These are phyloP conservation scores for Lycorma delicatula DNA, from an alignment of 1,140 invertebrate species.

Conservation along the genomic window DNA sequence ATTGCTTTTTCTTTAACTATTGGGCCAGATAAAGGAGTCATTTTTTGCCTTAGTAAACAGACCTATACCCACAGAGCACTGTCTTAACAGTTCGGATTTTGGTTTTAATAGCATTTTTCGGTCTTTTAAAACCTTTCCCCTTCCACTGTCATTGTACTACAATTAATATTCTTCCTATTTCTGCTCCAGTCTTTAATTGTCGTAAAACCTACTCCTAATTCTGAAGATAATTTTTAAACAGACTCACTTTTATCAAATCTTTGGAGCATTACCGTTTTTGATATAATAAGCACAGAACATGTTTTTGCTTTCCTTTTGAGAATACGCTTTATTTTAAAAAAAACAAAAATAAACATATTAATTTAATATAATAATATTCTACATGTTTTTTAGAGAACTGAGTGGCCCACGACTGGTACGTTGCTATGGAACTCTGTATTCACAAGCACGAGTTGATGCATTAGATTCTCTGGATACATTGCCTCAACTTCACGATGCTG, in stretches of 20 bases:
- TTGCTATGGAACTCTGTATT: conserved; percentile 74
- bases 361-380: too few relatives aligned
- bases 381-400: conserved; percentile 40
- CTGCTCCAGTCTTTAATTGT: neutral
- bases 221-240: neutral
- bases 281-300: too few relatives aligned
- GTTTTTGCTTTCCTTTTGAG: too few relatives aligned
- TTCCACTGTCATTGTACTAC: conserved; percentile 6
- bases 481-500: conserved; percentile 64
- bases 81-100: neutral
- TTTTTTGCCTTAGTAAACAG: neutral
- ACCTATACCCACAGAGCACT: conserved; percentile 1
- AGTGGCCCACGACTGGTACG: conserved; percentile 50
- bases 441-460: conserved; percentile 71
- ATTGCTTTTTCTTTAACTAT: conserved; percentile 2
- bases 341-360: too few relatives aligned
- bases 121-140: conserved; percentile 10
- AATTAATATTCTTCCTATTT: neutral
- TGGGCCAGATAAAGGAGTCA: conserved; percentile 2
- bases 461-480: conserved; percentile 73
- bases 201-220: neutral
- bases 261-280: too few relatives aligned
- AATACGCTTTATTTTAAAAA: too few relatives aligned
- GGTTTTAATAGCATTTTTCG: conserved; percentile 6
- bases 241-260: neutral